These are phyloP conservation scores for Tapirus indicus DNA, from an alignment of 2,797 vertebrate genomes.

Conservation along the genomic window DNA sequence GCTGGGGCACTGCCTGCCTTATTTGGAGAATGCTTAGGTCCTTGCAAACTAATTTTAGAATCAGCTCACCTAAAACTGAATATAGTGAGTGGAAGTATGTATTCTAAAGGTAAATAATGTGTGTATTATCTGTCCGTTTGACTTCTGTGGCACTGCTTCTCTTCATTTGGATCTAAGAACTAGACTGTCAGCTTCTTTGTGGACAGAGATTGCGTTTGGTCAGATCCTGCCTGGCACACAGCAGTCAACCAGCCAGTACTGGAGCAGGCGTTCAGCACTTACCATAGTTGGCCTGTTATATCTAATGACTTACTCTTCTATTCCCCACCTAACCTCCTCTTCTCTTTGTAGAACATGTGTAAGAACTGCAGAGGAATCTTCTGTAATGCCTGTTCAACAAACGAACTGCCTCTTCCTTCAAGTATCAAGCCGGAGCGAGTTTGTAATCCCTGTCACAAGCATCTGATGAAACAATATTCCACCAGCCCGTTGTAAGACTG, in stretches of 20 bases:
- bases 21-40: background rate
- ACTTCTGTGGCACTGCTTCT: background rate
- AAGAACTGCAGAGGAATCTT: conserved; percentile 94
- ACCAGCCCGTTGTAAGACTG: conserved; percentile 90
- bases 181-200: background rate
- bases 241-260: background rate
- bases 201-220: background rate
- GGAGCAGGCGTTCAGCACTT: background rate
- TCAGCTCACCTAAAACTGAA: background rate
- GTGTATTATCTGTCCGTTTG: background rate
- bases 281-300: background rate
- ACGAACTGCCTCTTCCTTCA: conserved; percentile 94
- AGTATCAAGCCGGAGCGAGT: conserved; percentile 94
- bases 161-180: background rate
- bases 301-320: background rate
- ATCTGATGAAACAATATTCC: conserved; percentile 93
- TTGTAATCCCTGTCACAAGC: conserved; percentile 92
- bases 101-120: background rate
- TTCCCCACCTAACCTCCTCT: background rate
- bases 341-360: conserved; percentile 90
- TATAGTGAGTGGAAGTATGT: background rate
- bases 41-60: conserved; percentile 14
- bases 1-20: background rate
- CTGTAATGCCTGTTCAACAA: conserved; percentile 92
- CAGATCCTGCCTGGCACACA: background rate